These are phyloP conservation scores for Meandrusa payeni DNA, from an alignment of 2,888 invertebrate genomes.

Conservation along the genomic window DNA sequence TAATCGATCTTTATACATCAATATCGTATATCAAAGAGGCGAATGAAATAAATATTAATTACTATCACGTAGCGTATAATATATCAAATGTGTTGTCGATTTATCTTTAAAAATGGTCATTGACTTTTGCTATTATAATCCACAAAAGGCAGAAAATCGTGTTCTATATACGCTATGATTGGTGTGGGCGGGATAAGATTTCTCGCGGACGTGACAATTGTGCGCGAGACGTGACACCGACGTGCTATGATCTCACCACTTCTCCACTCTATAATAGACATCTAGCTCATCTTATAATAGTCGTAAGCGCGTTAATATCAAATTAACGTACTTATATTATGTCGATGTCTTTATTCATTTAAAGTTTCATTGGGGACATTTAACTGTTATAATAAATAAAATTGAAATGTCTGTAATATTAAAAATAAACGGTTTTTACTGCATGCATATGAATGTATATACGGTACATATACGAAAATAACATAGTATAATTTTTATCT, in stretches of 20 bases:
- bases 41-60: slow-evolving; percentile 1
- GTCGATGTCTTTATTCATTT: not conserved
- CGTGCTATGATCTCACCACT: slow-evolving; percentile 51
- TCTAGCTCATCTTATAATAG: slow-evolving; percentile 33
- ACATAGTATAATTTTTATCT: too few relatives aligned
- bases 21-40: too few relatives aligned
- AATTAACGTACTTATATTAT: slow-evolving; percentile 14
- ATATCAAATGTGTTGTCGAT: too few relatives aligned
- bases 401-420: too few relatives aligned
- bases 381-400: too few relatives aligned
- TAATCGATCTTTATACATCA: too few relatives aligned
- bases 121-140: slow-evolving; percentile 23
- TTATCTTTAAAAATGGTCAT: slow-evolving; percentile 15
- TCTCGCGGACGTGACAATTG: slow-evolving; percentile 66
- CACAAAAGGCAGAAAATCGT: slow-evolving; percentile 25
- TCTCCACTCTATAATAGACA: slow-evolving; percentile 34
- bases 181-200: slow-evolving; percentile 32
- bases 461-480: too few relatives aligned
- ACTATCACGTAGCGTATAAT: slow-evolving; percentile 10
- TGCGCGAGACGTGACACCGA: slow-evolving; percentile 47
- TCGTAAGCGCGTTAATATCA: slow-evolving; percentile 31
- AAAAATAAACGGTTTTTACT: too few relatives aligned
- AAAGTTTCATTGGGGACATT: not conserved
- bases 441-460: too few relatives aligned
- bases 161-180: slow-evolving; percentile 26